These are phyloP conservation scores for Sclerurus mexicanus DNA, from an alignment of 2,113 vertebrate genomes.

Conservation along the genomic window DNA sequence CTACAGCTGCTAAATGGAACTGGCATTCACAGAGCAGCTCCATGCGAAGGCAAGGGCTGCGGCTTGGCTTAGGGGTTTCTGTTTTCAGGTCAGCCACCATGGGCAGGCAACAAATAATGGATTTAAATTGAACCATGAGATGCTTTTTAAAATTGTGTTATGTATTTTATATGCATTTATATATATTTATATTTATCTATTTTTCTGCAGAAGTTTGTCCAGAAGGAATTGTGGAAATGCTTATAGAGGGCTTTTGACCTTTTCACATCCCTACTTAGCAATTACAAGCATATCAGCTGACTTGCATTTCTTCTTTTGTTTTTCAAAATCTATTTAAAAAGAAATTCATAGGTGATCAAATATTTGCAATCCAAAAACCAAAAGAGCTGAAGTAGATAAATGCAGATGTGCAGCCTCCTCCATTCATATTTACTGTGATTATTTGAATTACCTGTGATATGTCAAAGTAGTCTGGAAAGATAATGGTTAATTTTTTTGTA, in stretches of 20 bases:
- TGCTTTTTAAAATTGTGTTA: not conserved
- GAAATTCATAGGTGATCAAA: not conserved
- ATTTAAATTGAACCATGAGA: not conserved
- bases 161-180: not conserved
- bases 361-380: not conserved
- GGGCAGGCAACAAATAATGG: not conserved
- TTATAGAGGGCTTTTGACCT: not conserved
- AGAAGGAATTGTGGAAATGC: not conserved
- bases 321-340: not conserved
- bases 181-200: not conserved
- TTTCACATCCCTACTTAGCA: not conserved
- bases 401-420: not conserved
- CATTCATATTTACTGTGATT: not conserved
- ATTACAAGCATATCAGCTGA: not conserved
- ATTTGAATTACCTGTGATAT: not conserved
- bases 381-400: not conserved
- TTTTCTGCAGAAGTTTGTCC: not conserved
- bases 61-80: not conserved
- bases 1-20: slow-evolving; percentile 51
- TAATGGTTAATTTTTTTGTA: not conserved
- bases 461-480: not conserved
- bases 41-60: not conserved
- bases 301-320: not conserved
- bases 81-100: not conserved
- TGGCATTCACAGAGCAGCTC: not conserved